Percentiles rank a stretch among this genome's conserved stretches.
phyloP scores from a whole-genome alignment of 2,888 invertebrate genomes.

The Agonopterix arenella region DNA sequence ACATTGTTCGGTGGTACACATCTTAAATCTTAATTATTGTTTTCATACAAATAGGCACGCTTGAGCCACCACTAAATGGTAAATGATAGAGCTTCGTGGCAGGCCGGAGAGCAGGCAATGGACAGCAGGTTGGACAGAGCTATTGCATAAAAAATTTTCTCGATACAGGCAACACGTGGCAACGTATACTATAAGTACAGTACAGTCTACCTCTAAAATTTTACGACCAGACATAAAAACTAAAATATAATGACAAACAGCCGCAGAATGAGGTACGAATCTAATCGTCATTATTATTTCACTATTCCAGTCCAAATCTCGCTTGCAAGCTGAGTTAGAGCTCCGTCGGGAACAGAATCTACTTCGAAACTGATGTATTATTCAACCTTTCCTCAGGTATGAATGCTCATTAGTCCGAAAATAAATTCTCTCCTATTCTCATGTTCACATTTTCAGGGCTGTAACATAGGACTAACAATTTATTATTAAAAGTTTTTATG shows the following conservation, averaged over 20 bases:
- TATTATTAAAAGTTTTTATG: conserved; percentile 15
- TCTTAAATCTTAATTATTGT: too few relatives aligned
- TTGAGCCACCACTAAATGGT: too few relatives aligned
- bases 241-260: conserved; percentile 33
- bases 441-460: conserved; percentile 28
- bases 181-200: too few relatives aligned
- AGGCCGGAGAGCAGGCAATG: too few relatives aligned
- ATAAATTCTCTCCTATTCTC: conserved; percentile 43
- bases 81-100: too few relatives aligned
- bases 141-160: too few relatives aligned
- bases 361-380: conserved; percentile 60
- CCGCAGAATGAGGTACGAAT: conserved; percentile 32
- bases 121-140: too few relatives aligned
- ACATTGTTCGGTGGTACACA: too few relatives aligned
- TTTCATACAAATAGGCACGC: too few relatives aligned
- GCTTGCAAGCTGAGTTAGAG: conserved; percentile 47
- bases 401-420: conserved; percentile 63
- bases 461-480: conserved; percentile 14
- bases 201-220: not conserved
- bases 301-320: conserved; percentile 37
- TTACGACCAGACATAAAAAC: conserved; percentile 24
- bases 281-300: conserved; percentile 50
- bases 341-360: conserved; percentile 48
- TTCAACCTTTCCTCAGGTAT: conserved; percentile 66
- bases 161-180: too few relatives aligned